Evolutionary conservation across 2,797 vertebrate species (phyloP), one percentile per base, ranked within the genome.

Genomic region (Sebastes minor): DNA sequence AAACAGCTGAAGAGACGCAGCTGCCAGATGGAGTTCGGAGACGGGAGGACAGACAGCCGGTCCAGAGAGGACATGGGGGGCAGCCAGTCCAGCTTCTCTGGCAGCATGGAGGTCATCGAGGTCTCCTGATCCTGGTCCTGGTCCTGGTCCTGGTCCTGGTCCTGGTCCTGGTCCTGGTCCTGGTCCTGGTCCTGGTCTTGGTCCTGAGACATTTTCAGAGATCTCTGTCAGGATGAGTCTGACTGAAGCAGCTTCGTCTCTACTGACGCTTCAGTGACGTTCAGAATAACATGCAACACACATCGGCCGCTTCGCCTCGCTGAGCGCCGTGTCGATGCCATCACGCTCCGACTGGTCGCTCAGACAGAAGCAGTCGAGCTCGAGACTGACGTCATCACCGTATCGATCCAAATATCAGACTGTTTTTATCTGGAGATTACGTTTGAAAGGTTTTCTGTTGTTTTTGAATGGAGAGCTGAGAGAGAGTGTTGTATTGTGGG

Each of bases 21-120:
- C 95, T 99, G 98, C 87, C 98, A 99, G 94, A 98, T 99, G 98
- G 98, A 99, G 86, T 97, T 99, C 3, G 98, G 98, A 22, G 97
- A 97, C 49, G 95, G 96, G 76, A 82, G 95, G 95, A 89, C 92
- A 0, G 97, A 97, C 92, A 95, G 91, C 86, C 90, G 95, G 12
- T 96, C 97, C 16, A 90, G 97, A 13, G 97, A 98, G 72, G 98
- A 98, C 42, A 94, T 97, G 76, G 96, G 95, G 3, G 88, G 96
- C 70, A 97, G 96, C 61, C 97, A 97, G 91, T 95, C 97, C 0
- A 98, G 97, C 85, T 99, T 99, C 80, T 98, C 98, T 0, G 97
- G 98, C 82, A 99, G 98, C 94, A 96, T 99, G 98, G 98, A 99
- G 83, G 91, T 99, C 93, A 99, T 99, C 1, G 94, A 99, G 92